These are phyloP conservation scores for Pseudomyrmex dendroicus DNA, from an alignment of 1,140 invertebrate genomes.

Conservation along the genomic window DNA sequence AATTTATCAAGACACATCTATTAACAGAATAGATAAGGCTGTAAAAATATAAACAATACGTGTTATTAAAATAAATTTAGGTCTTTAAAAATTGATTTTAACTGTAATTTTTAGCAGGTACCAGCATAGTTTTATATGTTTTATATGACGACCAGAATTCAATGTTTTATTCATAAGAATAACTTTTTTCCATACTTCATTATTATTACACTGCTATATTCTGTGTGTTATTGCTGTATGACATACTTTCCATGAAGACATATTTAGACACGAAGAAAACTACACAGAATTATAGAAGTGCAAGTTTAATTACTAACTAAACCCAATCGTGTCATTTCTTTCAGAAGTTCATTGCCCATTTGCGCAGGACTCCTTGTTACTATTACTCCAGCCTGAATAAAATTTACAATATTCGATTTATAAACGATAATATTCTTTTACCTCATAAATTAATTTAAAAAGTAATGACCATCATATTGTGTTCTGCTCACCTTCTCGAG, in stretches of 20 bases:
- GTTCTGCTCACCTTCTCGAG: slow-evolving; percentile 90
- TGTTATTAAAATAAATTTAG: slow-evolving; percentile 62
- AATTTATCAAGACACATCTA: slow-evolving; percentile 24
- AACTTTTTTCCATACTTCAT: slow-evolving; percentile 37
- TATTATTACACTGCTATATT: slow-evolving; percentile 52
- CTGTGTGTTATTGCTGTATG: slow-evolving; percentile 49
- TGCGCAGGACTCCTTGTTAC: slow-evolving; percentile 98
- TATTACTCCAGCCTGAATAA: slow-evolving; percentile 92
- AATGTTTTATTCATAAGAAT: slow-evolving; percentile 34
- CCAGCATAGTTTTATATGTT: neutral
- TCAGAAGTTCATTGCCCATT: slow-evolving; percentile 95
- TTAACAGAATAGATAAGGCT: slow-evolving; percentile 70
- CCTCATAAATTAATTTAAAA: neutral
- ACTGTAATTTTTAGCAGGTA: slow-evolving; percentile 21
- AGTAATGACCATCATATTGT: slow-evolving; percentile 2
- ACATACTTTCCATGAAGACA: slow-evolving; percentile 79
- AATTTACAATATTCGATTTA: neutral
- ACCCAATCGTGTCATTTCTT: slow-evolving; percentile 93
- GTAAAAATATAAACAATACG: slow-evolving; percentile 70
- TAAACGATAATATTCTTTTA: slow-evolving; percentile 5
- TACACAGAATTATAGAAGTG: slow-evolving; percentile 79
- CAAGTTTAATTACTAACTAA: slow-evolving; percentile 83
- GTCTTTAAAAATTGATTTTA: slow-evolving; percentile 50
- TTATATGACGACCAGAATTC: slow-evolving; percentile 32
- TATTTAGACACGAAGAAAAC: slow-evolving; percentile 81